These are phyloP conservation scores for Tubulanus polymorphus DNA, from an alignment of 2,888 invertebrate genomes.

Conservation along the genomic window DNA sequence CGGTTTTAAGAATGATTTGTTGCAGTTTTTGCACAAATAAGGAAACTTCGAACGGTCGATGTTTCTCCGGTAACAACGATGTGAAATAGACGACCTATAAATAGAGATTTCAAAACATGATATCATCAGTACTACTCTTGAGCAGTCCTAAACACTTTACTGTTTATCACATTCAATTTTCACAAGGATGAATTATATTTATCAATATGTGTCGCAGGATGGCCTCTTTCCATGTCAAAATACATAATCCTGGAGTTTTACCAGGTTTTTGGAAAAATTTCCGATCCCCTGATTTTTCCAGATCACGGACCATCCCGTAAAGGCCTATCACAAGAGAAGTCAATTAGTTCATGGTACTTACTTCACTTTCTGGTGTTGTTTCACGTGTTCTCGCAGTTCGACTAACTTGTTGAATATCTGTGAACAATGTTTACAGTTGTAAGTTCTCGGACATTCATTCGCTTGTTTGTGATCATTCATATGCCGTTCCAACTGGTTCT, in stretches of 20 bases:
- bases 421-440: constrained; percentile 61
- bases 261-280: too few species aligned
- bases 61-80: constrained; percentile 48
- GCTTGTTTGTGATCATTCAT: constrained; percentile 53
- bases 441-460: constrained; percentile 42
- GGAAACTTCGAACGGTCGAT: constrained; percentile 48
- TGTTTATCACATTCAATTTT: background rate
- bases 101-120: constrained; percentile 1
- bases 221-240: background rate
- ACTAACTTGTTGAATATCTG: constrained; percentile 49
- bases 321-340: too few species aligned
- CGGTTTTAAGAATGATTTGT: constrained; percentile 61
- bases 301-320: too few species aligned
- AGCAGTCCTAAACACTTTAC: too few species aligned
- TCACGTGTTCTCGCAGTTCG: constrained; percentile 49
- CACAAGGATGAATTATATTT: background rate
- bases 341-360: constrained; percentile 36
- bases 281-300: too few species aligned
- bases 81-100: constrained; percentile 48
- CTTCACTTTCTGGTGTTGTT: constrained; percentile 59
- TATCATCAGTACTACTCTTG: too few species aligned
- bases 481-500: constrained; percentile 59
- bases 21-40: constrained; percentile 54
- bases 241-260: too few species aligned
- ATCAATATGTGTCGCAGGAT: too few species aligned